phyloP scores from a whole-genome alignment of 2,797 vertebrate genomes.

The Uromys caudimaculatus region DNA sequence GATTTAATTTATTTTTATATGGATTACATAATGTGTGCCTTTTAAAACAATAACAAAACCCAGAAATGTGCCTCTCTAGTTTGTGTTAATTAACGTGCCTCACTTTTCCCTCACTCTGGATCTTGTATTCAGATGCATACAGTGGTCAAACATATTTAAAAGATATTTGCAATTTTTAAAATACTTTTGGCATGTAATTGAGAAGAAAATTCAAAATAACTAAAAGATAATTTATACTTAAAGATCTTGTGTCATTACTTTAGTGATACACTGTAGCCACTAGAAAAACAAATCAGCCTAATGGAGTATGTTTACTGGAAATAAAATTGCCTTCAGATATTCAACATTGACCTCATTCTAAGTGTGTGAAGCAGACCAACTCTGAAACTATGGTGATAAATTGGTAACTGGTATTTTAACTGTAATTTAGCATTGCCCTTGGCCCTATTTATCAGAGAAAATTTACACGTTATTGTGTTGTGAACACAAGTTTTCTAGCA shows the following conservation, averaged over 20 bases:
- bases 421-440: constrained; percentile 75
- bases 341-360: constrained; percentile 80
- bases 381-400: constrained; percentile 67
- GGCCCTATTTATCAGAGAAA: constrained; percentile 68
- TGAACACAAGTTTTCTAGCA: constrained; percentile 80
- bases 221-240: constrained; percentile 79
- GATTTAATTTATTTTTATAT: constrained; percentile 91
- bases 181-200: constrained; percentile 84
- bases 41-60: constrained; percentile 85
- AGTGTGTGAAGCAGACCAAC: constrained; percentile 58
- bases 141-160: constrained; percentile 80
- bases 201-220: constrained; percentile 87
- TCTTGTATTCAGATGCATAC: constrained; percentile 83
- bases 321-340: constrained; percentile 49
- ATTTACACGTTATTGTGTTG: constrained; percentile 68
- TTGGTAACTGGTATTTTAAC: constrained; percentile 74
- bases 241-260: constrained; percentile 80
- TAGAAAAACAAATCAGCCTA: constrained; percentile 80
- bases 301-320: constrained; percentile 64
- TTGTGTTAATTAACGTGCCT: constrained; percentile 88
- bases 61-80: constrained; percentile 87
- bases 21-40: constrained; percentile 93
- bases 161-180: constrained; percentile 75
- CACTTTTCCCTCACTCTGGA: constrained; percentile 85
- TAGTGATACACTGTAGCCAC: constrained; percentile 78